These are phyloP conservation scores for Lasioglossum lativentre DNA, from an alignment of 2,888 invertebrate genomes.

Conservation along the genomic window DNA sequence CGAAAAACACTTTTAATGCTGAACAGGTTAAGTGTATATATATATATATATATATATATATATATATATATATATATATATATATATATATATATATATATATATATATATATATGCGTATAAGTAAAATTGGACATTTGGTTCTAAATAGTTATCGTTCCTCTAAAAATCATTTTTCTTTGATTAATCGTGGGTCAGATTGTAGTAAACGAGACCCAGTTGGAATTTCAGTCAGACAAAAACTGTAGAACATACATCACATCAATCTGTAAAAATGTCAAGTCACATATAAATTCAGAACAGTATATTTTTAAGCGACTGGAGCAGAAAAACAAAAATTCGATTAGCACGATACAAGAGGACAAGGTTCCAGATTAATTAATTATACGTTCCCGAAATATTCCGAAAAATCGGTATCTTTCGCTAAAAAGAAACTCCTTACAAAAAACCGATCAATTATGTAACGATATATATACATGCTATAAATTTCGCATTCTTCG, in stretches of 20 bases:
- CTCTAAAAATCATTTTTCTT: background rate
- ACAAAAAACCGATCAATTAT: background rate
- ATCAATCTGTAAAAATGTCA: background rate
- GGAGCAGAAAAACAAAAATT: background rate
- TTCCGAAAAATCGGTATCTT: background rate
- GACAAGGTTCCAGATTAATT: background rate
- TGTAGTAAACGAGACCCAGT: background rate
- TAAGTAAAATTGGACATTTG: no score
- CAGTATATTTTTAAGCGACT: conserved; percentile 1
- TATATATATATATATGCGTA: no score
- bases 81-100: no score
- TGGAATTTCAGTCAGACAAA: background rate
- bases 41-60: no score
- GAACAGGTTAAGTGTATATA: no score
- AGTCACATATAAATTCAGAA: background rate
- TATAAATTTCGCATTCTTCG: background rate
- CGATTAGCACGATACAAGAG: background rate
- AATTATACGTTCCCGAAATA: background rate
- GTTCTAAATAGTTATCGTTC: background rate
- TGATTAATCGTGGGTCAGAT: background rate
- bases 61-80: no score
- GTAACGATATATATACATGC: background rate
- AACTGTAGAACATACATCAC: background rate
- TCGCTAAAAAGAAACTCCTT: background rate
- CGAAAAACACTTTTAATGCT: background rate